Evolutionary conservation across 2,113 vertebrate genomes (phyloP).

Genomic region (Oncorhynchus nerka): DNA sequence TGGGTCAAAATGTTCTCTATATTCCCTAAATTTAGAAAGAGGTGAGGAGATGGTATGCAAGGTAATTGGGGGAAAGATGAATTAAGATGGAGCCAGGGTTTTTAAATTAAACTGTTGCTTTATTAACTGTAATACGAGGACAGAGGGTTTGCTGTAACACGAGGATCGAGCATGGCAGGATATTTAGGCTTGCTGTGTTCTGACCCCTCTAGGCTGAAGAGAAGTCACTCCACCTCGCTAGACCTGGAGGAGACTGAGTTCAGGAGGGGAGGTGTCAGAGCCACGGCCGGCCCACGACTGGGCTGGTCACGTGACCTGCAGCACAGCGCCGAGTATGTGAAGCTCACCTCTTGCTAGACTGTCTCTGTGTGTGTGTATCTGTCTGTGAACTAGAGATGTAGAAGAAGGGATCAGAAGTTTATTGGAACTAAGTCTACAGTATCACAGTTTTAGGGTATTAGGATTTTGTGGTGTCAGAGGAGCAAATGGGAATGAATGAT

Average conservation of each 20-base stretch:
- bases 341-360: slow-evolving; percentile 73
- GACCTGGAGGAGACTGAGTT: slow-evolving; percentile 89
- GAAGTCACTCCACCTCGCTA: slow-evolving; percentile 92
- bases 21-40: neutral
- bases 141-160: too few relatives aligned
- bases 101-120: neutral
- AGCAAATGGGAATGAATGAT: neutral
- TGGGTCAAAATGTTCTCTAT: slow-evolving; percentile 27
- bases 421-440: too few relatives aligned
- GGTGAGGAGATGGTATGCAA: too few relatives aligned
- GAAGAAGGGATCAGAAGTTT: too few relatives aligned
- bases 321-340: slow-evolving; percentile 77
- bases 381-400: too few relatives aligned
- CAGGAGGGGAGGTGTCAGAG: slow-evolving; percentile 90
- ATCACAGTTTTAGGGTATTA: neutral
- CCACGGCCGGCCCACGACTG: slow-evolving; percentile 88
- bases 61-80: too few relatives aligned
- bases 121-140: neutral
- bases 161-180: too few relatives aligned
- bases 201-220: slow-evolving; percentile 77
- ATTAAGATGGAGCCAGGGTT: neutral
- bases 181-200: neutral
- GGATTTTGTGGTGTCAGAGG: neutral
- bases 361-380: slow-evolving; percentile 40
- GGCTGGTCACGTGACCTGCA: slow-evolving; percentile 92